Conservation (phyloP, 2,888 invertebrate species). For the Polyploca ridens region DNA sequence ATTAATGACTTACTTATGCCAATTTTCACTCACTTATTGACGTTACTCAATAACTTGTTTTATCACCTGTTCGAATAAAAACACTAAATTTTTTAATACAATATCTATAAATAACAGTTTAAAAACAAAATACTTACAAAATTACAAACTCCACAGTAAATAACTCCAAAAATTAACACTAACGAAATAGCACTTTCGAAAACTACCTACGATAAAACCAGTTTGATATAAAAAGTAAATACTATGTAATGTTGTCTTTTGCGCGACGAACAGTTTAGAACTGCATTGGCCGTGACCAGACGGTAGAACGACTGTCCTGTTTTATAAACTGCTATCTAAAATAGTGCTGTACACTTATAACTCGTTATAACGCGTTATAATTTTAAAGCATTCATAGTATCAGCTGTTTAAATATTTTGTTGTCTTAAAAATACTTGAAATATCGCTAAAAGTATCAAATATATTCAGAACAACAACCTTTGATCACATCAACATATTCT, state of each 20-base stretch:
- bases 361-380: not conserved
- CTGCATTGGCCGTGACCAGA: slow-evolving; percentile 6
- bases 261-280: not conserved
- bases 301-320: not conserved
- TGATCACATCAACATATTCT: too few species aligned
- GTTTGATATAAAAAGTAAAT: not conserved
- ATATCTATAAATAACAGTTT: too few species aligned
- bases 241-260: not conserved
- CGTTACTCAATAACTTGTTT: too few species aligned
- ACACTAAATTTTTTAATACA: too few species aligned
- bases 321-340: not conserved
- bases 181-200: not conserved
- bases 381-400: not conserved
- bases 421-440: not conserved
- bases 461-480: too few species aligned
- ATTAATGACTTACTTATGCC: too few species aligned
- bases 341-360: not conserved
- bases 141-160: not conserved
- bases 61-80: too few species aligned
- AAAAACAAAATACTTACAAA: not conserved
- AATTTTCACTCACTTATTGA: too few species aligned
- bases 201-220: not conserved
- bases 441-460: too few species aligned
- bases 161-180: not conserved
- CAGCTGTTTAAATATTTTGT: not conserved